A percentile compares a stretch with the other conserved stretches of the same genome.
phyloP scores from a whole-genome alignment of 2,888 invertebrate genomes.

The Tipula lateralis region DNA sequence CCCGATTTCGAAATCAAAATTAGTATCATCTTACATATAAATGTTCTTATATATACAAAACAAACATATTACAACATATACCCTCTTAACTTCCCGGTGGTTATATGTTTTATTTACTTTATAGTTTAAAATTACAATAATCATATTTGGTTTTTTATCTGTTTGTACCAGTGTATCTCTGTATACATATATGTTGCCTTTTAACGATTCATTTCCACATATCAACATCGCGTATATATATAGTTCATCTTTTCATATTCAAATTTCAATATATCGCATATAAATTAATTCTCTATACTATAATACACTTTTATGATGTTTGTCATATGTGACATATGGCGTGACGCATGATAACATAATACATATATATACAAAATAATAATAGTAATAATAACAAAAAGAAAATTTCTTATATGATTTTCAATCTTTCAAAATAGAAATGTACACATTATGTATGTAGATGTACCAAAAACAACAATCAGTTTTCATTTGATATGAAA shows the following conservation, averaged over 20 bases:
- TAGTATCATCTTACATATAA: background rate
- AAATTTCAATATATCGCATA: background rate
- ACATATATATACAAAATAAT: background rate
- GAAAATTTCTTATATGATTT: background rate
- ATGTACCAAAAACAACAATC: background rate
- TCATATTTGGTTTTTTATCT: background rate
- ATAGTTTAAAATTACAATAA: slow-evolving; percentile 15
- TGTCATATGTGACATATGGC: background rate
- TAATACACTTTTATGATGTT: slow-evolving; percentile 11
- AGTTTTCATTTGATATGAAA: slow-evolving; percentile 19
- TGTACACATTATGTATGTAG: background rate
- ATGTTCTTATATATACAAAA: background rate
- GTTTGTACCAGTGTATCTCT: background rate
- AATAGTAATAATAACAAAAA: background rate
- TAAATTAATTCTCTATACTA: background rate
- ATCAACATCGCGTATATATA: background rate
- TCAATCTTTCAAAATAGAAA: background rate
- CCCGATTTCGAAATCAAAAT: background rate
- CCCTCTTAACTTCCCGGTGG: background rate
- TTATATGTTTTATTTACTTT: background rate
- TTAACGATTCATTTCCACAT: background rate
- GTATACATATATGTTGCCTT: background rate
- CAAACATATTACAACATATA: background rate
- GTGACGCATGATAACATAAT: background rate
- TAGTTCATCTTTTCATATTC: background rate